Base-by-base conservation (phyloP, 2,797 vertebrate species). In the Poecile montanus region DNA sequence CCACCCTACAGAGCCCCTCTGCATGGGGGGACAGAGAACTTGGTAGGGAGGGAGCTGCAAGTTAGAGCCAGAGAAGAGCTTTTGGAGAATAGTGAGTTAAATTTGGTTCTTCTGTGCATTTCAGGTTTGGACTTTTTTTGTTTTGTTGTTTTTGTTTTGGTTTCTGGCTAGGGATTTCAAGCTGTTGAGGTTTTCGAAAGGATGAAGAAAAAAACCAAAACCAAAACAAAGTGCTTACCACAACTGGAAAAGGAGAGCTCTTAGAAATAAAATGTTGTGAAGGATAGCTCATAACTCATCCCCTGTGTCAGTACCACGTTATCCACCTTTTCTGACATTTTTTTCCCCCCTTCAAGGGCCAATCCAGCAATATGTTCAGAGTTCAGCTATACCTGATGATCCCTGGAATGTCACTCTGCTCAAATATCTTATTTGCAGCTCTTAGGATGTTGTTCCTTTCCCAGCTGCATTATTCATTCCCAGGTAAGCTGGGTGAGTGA, bases 381-480 rank as follows among this genome's bases (percentile, higher is more conserved):
- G 32, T 53, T 75, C 48, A 57, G 18, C 27, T 88, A 6, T 38
- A 22, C 30, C 14, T 70, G 47, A 38, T 45, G 75, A 51, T 77
- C 68, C 30, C 22, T 67, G 27, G 61, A 66, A 70, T 60, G 61
- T 63, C 65, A 75, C 27, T 77, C 54, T 38, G 48, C 48, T 36
- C 48, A 95, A 38, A 42, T 44, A 74, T 45, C 75, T 85, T 66
- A 57, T 74, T 91, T 76, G 67, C 44, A 71, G 53, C 63, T 91
- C 77, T 51, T 76, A 42, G 30, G 22, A 50, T 48, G 72, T 17
- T 66, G 66, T 56, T 91, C 50, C 83, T 94, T 72, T 77, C 88
- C 51, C n/a, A 62, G 42, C n/a, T 53, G 44, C 44, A 27, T 81
- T 67, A 36, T 66, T 94, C 76, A 54, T 57, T 88, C 85, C 20